Conservation (phyloP, 2,113 vertebrate species). For the rat (Rattus norvegicus) region GRCr8 NC_086021.1:182884001-182884500, state of each 20-base stretch:
- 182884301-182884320: background rate
- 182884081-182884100: background rate
- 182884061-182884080: background rate
- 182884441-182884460: background rate
- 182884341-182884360: background rate
- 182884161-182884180: background rate
- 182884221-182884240: background rate
- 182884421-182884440: background rate
- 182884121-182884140: background rate
- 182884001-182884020: background rate
- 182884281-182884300: background rate
- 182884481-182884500: slow-evolving; percentile 2
- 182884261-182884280: too few relatives aligned
- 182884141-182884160: background rate
- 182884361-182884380: background rate
- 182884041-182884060: background rate
- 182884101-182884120: background rate
- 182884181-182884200: background rate
- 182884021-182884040: background rate
- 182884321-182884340: background rate
- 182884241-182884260: background rate
- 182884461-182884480: background rate
- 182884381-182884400: background rate
- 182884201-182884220: too few relatives aligned
- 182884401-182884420: background rate